phyloP scores from a whole-genome alignment of 2,888 invertebrate species.

The Noctua fimbriata region DNA sequence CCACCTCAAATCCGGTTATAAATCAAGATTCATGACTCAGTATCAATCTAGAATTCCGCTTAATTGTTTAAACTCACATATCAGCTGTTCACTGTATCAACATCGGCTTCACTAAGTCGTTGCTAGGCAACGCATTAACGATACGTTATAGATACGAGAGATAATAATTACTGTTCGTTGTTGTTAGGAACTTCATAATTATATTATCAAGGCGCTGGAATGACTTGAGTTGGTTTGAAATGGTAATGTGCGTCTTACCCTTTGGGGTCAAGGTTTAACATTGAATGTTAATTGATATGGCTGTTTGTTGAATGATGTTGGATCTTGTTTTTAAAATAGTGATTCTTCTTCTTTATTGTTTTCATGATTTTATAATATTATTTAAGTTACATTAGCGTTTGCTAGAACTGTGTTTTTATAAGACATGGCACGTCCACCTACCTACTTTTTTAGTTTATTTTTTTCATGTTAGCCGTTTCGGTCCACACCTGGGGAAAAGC shows the following conservation, averaged over 20 bases:
- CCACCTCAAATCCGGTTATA: neutral
- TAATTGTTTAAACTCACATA: conserved; percentile 22
- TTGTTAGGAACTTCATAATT: conserved; percentile 26
- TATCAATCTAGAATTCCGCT: neutral
- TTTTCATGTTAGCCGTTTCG: neutral
- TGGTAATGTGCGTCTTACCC: conserved; percentile 15
- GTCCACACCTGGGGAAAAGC: neutral
- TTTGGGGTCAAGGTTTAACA: conserved; percentile 20
- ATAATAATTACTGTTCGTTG: conserved; percentile 33
- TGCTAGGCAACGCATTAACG: conserved; percentile 43
- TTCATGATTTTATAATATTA: neutral
- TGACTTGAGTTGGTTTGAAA: conserved; percentile 17
- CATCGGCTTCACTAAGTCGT: conserved; percentile 16
- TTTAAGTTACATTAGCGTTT: neutral
- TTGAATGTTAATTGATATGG: neutral
- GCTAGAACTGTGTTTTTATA: neutral
- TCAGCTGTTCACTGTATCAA: conserved; percentile 29
- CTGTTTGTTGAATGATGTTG: neutral
- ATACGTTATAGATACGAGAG: conserved; percentile 9
- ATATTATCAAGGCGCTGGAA: conserved; percentile 28
- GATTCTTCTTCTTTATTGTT: neutral
- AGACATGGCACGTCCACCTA: neutral
- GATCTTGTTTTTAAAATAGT: neutral
- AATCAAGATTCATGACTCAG: conserved; percentile 4
- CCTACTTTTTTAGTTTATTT: neutral